Base-by-base conservation (phyloP, 1,140 invertebrate species). In the Melipona quadrifasciata region DNA sequence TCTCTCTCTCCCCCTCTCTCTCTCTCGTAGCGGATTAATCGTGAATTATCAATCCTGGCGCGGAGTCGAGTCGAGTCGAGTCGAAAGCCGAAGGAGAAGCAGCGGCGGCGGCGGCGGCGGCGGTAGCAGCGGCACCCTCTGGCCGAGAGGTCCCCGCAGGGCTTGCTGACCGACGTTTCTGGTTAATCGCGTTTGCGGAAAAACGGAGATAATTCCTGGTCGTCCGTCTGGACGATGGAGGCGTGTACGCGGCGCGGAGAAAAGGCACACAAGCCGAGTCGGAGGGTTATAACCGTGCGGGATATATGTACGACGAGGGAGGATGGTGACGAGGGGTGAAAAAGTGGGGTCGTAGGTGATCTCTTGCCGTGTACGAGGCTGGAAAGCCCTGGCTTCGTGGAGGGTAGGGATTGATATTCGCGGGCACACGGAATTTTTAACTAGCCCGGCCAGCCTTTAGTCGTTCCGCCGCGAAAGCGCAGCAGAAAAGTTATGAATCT, bases 401-500 rank as follows among this genome's bases (percentile, higher is more conserved):
- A 55, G 72, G 77, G 85, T 79, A 90, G 89, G 91, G 89, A 92
- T 93, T 92, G 91, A 93, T 94, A 93, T 93, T 93, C 92, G 91
- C 86, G 90, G 85, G 93, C 90, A 92, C 89, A 92, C 91, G 91
- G 93, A 94, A 94, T 94, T 94, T 94, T 94, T 94, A 93, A 93
- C 93, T 92, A 93, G 91, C 93, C 86, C 74, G 73, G 73, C 84
- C 86, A 85, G 88, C 91, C 89, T 92, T 91, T 89, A 89, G 87
- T 88, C 89, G 87, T 89, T 88, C 81, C 89, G 78, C 89, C 89
- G 89, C 89, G 90, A 92, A 88, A 93, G 92, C 90, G 91, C 91
- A 91, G 89, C 92, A 91, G 92, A 93, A 93, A 94, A 94, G 93
- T 94, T 94, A 94, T 93, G 92, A 94, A 94, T 94, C 94, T 93